Evolutionary conservation across 1,140 invertebrate species (phyloP), one percentile per base, ranked within the genome.

Genomic region (Panagrolaimus sp.): DNA sequence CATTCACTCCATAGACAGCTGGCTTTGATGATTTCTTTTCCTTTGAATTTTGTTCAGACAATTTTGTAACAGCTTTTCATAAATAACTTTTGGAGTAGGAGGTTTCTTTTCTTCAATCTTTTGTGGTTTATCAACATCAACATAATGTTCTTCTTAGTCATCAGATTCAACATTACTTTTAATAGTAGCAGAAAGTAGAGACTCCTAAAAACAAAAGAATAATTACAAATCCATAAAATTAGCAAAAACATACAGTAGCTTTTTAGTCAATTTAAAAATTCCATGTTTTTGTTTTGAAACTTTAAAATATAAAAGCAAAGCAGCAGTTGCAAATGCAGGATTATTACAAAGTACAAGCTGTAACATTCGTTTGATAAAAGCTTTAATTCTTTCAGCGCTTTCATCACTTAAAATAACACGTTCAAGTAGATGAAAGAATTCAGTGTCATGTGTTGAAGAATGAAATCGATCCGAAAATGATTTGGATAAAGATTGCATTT

Each of bases 371-470:
- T n/a, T n/a, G n/a, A n/a, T n/a, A n/a, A n/a, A n/a, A n/a, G n/a
- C n/a, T n/a, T n/a, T n/a, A n/a, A 9, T 92, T 90, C 82, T 88
- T 14, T 86, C 82, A 1, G 88, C 81, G 70, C 89, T 88, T 16
- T 83, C 84, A 86, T 98, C 95, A 66, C 88, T 88, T 73, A 89
- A 88, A 68, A 98, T 84, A 14, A 92, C 89, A 78, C 91, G 89
- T 82, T 89, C 93, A 3, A 96, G 83, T 27, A 98, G 87, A 82
- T 92, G 93, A 38, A 97, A 86, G 72, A 96, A 88, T 47, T 93
- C 87, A 2, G 91, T 88, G 25, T 90, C 89, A 74, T 91, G 89
- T 16, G 85, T 87, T 63, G 88, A 76, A 11, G 96, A 86, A 70
- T 90, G 88, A 2, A 90, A 98, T 67, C 93, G 85, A 75, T 87